Conservation (phyloP, 2,888 invertebrate species). For the Drosophila setosimentum region DNA sequence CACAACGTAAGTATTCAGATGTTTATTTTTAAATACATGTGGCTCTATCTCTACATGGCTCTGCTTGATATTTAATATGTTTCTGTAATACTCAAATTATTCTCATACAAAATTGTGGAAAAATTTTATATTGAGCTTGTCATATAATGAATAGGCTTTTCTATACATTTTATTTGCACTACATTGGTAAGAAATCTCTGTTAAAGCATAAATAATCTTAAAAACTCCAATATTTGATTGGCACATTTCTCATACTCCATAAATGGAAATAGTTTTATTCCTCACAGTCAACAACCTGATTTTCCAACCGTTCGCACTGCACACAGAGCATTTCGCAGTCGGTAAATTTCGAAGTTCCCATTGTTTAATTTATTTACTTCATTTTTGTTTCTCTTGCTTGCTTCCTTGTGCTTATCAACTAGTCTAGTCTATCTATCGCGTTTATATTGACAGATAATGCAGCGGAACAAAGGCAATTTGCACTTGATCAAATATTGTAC, state of each 20-base stretch:
- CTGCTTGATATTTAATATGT: conserved; percentile 40
- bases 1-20: conserved; percentile 30
- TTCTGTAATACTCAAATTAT: conserved; percentile 1
- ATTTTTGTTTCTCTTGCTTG: background rate
- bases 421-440: conserved; percentile 24
- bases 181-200: background rate
- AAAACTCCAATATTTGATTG: background rate
- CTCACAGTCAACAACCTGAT: background rate
- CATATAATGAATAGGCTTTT: background rate
- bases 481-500: conserved; percentile 57
- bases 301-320: background rate
- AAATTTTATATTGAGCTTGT: background rate
- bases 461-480: conserved; percentile 63
- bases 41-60: conserved; percentile 31
- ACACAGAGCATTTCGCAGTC: conserved; percentile 11
- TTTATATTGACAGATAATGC: conserved; percentile 61
- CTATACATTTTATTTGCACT: background rate
- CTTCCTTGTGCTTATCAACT: conserved; percentile 53
- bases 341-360: background rate
- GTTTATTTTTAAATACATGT: conserved; percentile 15
- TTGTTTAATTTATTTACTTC: background rate
- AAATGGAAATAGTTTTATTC: background rate
- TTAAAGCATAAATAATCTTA: background rate
- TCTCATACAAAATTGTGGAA: background rate
- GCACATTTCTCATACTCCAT: background rate